Evolutionary conservation across 2,888 invertebrate species (phyloP).

Genomic region (Parasteatoda lunata): DNA sequence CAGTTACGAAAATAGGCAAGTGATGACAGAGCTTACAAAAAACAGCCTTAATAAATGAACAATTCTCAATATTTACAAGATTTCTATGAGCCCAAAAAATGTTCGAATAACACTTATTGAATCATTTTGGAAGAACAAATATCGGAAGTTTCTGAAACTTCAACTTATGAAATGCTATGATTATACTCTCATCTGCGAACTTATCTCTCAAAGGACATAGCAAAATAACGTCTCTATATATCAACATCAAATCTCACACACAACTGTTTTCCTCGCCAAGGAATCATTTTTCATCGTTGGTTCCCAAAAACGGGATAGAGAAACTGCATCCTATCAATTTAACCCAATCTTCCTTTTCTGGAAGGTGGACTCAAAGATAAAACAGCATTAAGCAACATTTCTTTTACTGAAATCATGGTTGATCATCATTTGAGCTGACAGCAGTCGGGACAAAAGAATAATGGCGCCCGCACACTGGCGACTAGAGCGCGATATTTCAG

Average conservation of each 20-base stretch:
- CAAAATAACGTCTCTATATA: not conserved
- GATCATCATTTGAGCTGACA: slow-evolving; percentile 68
- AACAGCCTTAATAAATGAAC: too few species aligned
- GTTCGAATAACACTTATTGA: too few species aligned
- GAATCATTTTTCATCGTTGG: slow-evolving; percentile 33
- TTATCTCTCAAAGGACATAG: not conserved
- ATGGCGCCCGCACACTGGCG: slow-evolving; percentile 38
- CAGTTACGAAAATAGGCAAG: too few species aligned
- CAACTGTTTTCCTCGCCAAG: slow-evolving; percentile 37
- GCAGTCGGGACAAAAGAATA: slow-evolving; percentile 42
- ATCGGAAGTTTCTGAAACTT: too few species aligned
- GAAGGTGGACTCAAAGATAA: slow-evolving; percentile 38
- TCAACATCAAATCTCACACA: slow-evolving; percentile 30
- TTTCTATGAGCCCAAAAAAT: too few species aligned
- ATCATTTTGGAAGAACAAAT: too few species aligned
- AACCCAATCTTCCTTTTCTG: slow-evolving; percentile 49
- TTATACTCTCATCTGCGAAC: too few species aligned
- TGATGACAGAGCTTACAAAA: too few species aligned
- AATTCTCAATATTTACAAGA: too few species aligned
- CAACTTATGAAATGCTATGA: too few species aligned
- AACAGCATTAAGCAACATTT: slow-evolving; percentile 66
- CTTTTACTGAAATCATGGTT: slow-evolving; percentile 51
- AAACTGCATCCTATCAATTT: slow-evolving; percentile 65
- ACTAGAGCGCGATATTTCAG: slow-evolving; percentile 48
- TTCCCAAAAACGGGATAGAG: not conserved